phyloP scores from a whole-genome alignment of 2,888 invertebrate species.

The Tetheella fluctuosa region DNA sequence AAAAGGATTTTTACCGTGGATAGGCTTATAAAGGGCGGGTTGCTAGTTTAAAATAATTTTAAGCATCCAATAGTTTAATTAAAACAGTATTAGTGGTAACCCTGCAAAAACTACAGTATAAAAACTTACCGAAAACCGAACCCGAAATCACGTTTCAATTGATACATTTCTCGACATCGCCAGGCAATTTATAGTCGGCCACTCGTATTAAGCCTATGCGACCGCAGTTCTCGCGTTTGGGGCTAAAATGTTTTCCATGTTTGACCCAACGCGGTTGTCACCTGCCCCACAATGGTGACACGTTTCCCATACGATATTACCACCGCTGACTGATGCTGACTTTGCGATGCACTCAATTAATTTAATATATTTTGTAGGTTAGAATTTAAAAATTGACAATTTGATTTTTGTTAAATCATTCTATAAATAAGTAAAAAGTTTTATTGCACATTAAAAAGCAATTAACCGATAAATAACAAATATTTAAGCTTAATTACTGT shows the following conservation, averaged over 20 bases:
- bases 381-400: neutral
- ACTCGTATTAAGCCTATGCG: constrained; percentile 33
- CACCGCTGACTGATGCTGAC: neutral
- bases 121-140: neutral
- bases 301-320: constrained; percentile 33
- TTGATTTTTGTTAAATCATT: no score
- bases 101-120: neutral
- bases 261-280: constrained; percentile 53
- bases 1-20: no score
- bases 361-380: neutral
- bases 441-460: no score
- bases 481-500: no score
- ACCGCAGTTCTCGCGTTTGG: constrained; percentile 55
- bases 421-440: no score
- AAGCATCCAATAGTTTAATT: no score
- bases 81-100: no score
- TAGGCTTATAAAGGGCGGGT: no score
- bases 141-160: constrained; percentile 14
- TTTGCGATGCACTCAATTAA: neutral
- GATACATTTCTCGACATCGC: constrained; percentile 16
- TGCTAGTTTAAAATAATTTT: no score
- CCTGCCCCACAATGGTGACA: constrained; percentile 41
- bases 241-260: constrained; percentile 80
- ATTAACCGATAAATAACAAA: no score
- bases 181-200: constrained; percentile 23